These are phyloP conservation scores for Remorina albescens DNA, from an alignment of 2,797 vertebrate genomes.

Conservation along the genomic window DNA sequence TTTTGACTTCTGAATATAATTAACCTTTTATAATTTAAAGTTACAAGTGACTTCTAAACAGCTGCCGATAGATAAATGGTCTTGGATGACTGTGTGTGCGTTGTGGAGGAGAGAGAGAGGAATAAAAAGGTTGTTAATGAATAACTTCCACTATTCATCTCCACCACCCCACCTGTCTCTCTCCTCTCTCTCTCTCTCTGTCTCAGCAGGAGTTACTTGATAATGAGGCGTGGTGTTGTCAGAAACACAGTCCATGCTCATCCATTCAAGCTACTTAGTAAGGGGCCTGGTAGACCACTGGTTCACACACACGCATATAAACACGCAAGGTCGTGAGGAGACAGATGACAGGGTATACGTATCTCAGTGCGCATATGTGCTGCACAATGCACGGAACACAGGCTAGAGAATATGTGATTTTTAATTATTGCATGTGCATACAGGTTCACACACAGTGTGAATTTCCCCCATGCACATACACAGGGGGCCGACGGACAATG, in stretches of 20 bases:
- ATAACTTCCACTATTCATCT: conserved; percentile 62
- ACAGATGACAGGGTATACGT: conserved; percentile 21
- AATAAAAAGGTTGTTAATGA: conserved; percentile 66
- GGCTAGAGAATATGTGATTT: background rate
- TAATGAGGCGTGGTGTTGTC: conserved; percentile 82
- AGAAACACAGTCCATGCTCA: conserved; percentile 68
- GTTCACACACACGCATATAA: background rate
- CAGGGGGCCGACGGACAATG: background rate
- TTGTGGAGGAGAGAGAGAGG: conserved; percentile 3
- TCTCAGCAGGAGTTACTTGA: conserved; percentile 74
- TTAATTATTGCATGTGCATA: background rate
- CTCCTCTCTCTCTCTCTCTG: conserved; percentile 32
- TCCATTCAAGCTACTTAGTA: conserved; percentile 78
- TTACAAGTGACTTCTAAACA: background rate
- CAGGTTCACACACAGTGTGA: background rate
- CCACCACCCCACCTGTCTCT: conserved; percentile 21
- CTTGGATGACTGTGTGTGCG: background rate
- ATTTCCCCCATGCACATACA: conserved; percentile 6
- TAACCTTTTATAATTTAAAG: conserved; percentile 1
- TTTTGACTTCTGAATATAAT: background rate
- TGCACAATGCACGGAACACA: conserved; percentile 1
- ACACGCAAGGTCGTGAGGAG: conserved; percentile 59
- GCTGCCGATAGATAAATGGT: conserved; percentile 1
- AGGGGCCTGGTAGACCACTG: conserved; percentile 44
- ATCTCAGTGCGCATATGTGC: background rate